Base-by-base conservation (phyloP, 2,113 vertebrate species). In the Actenoides lindsayi region DNA sequence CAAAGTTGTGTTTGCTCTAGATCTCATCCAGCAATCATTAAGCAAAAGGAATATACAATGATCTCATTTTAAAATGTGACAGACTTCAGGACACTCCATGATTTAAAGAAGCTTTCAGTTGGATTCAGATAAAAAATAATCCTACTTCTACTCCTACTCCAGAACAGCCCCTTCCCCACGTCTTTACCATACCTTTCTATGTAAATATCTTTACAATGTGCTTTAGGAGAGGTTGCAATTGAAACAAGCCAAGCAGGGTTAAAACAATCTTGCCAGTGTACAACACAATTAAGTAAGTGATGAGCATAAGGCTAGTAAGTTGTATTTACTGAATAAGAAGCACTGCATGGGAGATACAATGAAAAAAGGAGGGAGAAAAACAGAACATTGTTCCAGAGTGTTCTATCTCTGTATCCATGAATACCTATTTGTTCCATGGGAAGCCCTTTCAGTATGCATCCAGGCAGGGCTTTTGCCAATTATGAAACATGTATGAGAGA, bases 31-130 rank as follows among this genome's bases (percentile, higher is more conserved):
- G 69, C 39, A 87, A 44, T 84, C 50, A 9, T 67, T 69, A 77
- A 67, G 78, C 25, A 70, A 82, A 90, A 77, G 30, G 53, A 89
- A 89, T 62, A 73, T 35, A 41, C 68, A 89, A 83, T 65, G 6
- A 95, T 87, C 54, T 92, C 62, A 94, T 67, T 93, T 82, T 59
- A 79, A 88, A 87, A 71, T 69, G 41, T 54, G 62, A 67, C 54
- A 53, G 24, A 80, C 56, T 71, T 79, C 70, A 64, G 37, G 31
- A 68, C 35, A 50, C 21, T 59, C 37, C 51, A 30, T 16, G 33
- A 51, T 46, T 90, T 82, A 82, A 79, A 85, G 24, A 50, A 75
- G 35, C 3, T 76, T 82, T 71, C 67, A 19, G 15, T 1, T 71
- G 42, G 42, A 93, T 60, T 60, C 10, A 75, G 51, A 64, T 25